phyloP scores from a whole-genome alignment of 1,140 invertebrate genomes.

The Drosophila rufa region DNA sequence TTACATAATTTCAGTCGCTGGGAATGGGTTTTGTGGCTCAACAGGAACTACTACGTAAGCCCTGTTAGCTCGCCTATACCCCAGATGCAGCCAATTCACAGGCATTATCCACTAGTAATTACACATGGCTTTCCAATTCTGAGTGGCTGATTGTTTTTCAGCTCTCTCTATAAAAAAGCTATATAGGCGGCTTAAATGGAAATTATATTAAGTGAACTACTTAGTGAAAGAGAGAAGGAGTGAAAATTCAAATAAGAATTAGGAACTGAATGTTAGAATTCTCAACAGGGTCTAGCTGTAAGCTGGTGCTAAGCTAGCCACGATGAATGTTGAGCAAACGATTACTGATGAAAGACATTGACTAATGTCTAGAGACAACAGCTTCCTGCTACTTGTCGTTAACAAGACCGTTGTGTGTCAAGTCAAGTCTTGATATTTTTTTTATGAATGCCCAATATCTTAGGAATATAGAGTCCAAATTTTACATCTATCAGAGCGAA shows the following conservation, averaged over 20 bases:
- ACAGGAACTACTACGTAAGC: conserved; percentile 32
- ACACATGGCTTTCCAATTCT: conserved; percentile 8
- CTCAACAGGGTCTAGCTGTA: too few relatives aligned
- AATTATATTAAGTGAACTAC: not conserved
- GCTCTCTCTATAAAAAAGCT: not conserved
- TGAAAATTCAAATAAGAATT: not conserved
- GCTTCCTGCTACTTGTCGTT: too few relatives aligned
- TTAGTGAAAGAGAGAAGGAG: not conserved
- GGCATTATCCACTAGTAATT: conserved; percentile 13
- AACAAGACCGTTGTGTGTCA: too few relatives aligned
- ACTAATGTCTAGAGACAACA: too few relatives aligned
- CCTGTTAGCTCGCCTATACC: not conserved
- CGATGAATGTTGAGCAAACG: too few relatives aligned
- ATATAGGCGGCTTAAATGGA: not conserved
- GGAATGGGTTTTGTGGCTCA: conserved; percentile 37
- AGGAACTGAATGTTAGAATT: too few relatives aligned
- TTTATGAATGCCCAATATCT: not conserved
- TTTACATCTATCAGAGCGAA: too few relatives aligned
- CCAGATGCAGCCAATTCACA: conserved; percentile 9
- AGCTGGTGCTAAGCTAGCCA: too few relatives aligned
- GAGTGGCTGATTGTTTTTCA: not conserved
- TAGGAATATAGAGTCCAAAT: too few relatives aligned
- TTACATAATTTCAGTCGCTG: conserved; percentile 67
- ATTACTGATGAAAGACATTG: too few relatives aligned
- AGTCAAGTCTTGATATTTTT: too few relatives aligned